Percentiles rank a stretch among this genome's conserved stretches.
These are phyloP conservation scores for Microcebus murinus DNA, from an alignment of 2,113 vertebrate genomes.

Conservation along the genomic window DNA sequence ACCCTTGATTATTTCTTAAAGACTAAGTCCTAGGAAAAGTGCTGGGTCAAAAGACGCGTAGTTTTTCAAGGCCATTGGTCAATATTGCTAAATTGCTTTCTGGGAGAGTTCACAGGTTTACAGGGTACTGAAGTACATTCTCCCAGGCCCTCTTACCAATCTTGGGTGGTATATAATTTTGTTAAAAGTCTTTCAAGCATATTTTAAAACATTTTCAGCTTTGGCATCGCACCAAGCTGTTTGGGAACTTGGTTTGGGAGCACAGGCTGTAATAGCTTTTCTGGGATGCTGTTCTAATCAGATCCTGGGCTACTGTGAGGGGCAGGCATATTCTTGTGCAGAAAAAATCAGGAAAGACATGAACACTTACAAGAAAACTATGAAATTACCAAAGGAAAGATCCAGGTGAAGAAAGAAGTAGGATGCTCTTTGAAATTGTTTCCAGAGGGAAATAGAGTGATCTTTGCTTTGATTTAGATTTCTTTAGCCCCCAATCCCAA, in stretches of 20 bases:
- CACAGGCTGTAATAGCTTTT: not conserved
- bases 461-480: conserved; percentile 45
- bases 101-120: not conserved
- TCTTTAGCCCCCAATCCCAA: not conserved
- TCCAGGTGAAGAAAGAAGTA: conserved; percentile 7
- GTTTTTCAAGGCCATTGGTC: not conserved
- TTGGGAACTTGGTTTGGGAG: not conserved
- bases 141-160: not conserved
- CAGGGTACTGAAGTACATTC: not conserved
- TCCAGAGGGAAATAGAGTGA: conserved; percentile 59
- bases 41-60: not conserved
- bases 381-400: conserved; percentile 69
- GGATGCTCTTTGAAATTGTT: conserved; percentile 56
- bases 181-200: not conserved
- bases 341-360: conserved; percentile 72
- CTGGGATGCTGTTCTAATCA: not conserved
- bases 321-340: conserved; percentile 36
- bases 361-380: conserved; percentile 59
- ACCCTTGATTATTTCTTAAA: conserved; percentile 27
- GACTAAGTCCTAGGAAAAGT: not conserved
- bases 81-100: not conserved
- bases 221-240: not conserved
- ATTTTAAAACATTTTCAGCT: conserved; percentile 37
- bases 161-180: not conserved
- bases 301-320: not conserved